Percentiles rank a stretch among this genome's conserved stretches.
These are phyloP conservation scores for Ploceus nigricollis DNA, from an alignment of 2,113 vertebrate species.

Conservation along the genomic window DNA sequence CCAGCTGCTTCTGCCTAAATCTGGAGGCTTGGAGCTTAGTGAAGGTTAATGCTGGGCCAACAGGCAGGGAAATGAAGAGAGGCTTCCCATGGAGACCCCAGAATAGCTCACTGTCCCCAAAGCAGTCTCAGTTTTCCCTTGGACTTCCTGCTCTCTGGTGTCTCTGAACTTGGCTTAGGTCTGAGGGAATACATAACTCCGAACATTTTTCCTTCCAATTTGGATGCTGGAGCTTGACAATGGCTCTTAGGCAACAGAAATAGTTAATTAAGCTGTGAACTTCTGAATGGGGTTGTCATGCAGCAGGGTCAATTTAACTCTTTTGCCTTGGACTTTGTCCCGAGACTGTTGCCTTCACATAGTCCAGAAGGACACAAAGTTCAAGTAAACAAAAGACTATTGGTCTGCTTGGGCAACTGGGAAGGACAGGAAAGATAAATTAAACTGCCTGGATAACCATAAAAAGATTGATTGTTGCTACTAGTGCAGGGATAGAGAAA, in stretches of 20 bases:
- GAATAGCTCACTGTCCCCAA: neutral
- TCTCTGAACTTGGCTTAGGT: neutral
- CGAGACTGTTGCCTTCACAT: neutral
- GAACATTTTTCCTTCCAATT: neutral
- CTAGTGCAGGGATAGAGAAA: neutral
- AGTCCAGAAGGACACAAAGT: conserved; percentile 34
- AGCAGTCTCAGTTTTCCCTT: neutral
- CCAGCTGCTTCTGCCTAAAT: neutral
- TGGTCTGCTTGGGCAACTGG: neutral
- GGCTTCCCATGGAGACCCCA: neutral
- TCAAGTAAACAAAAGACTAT: conserved; percentile 45
- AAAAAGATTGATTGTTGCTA: neutral
- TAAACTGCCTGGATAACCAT: neutral
- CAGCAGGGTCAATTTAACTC: conserved; percentile 59
- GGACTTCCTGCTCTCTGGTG: neutral
- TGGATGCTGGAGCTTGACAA: neutral
- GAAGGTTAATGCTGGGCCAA: neutral
- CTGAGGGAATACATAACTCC: neutral
- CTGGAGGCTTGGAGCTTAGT: neutral
- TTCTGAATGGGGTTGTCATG: conserved; percentile 25
- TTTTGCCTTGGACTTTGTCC: conserved; percentile 66
- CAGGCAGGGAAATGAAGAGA: neutral
- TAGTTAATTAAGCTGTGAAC: neutral
- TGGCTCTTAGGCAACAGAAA: neutral
- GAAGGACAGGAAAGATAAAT: conserved; percentile 8